A percentile compares a stretch with the other conserved stretches of the same genome.
Evolutionary conservation across 2,113 vertebrate genomes (phyloP).

Genomic region (Corynorhinus townsendii): DNA sequence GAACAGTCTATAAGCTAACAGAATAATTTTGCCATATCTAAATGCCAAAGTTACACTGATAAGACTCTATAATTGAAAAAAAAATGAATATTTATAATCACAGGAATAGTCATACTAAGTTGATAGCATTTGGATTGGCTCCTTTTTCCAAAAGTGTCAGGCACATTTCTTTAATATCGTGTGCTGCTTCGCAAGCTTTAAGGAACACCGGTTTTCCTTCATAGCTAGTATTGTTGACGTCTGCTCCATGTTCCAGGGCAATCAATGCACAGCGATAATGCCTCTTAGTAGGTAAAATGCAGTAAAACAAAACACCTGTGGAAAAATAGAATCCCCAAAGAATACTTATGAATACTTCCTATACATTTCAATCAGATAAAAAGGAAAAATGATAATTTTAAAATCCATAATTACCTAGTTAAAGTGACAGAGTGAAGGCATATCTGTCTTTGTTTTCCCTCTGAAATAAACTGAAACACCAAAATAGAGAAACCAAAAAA

Average conservation of each 20-base stretch:
- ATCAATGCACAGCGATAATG: conserved; percentile 86
- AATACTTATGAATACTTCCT: not conserved
- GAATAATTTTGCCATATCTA: conserved; percentile 18
- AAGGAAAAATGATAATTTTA: not conserved
- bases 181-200: conserved; percentile 87
- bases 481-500: not conserved
- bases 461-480: not conserved
- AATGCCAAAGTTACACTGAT: conserved; percentile 19
- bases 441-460: not conserved
- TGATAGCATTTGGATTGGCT: conserved; percentile 86
- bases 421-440: not conserved
- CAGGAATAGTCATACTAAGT: conserved; percentile 77
- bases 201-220: conserved; percentile 88
- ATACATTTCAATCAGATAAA: not conserved
- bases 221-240: conserved; percentile 86
- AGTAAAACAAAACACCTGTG: conserved; percentile 93
- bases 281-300: conserved; percentile 86
- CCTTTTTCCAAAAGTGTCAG: conserved; percentile 87
- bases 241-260: conserved; percentile 85
- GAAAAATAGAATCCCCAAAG: conserved; percentile 45
- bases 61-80: not conserved
- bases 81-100: conserved; percentile 49
- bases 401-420: not conserved
- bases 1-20: not conserved
- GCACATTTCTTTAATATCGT: conserved; percentile 83